These are phyloP conservation scores for Microvelia longipes DNA, from an alignment of 1,140 invertebrate species.

Conservation along the genomic window DNA sequence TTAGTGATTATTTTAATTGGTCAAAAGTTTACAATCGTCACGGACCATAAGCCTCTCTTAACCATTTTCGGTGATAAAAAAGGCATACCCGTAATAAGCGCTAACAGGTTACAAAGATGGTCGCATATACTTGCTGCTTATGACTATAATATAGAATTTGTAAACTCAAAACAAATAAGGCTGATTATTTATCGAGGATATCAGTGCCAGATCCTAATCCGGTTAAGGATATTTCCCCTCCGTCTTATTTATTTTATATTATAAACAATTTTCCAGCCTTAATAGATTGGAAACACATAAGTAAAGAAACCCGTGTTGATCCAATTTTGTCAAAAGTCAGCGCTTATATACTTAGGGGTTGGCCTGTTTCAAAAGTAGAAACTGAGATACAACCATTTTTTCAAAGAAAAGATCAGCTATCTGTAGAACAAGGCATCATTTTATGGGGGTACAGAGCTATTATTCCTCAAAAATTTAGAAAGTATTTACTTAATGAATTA, in stretches of 20 bases:
- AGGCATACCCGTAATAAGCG: not conserved
- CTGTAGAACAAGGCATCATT: not conserved
- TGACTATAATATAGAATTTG: slow-evolving; percentile 27
- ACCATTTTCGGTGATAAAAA: slow-evolving; percentile 29
- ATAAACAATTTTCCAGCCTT: not conserved
- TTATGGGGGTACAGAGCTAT: not conserved
- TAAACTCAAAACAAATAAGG: not conserved
- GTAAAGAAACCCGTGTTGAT: not conserved
- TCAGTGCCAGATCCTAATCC: not conserved
- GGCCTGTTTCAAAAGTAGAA: not conserved
- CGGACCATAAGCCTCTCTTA: slow-evolving; percentile 35
- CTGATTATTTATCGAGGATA: not conserved
- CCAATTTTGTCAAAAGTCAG: not conserved
- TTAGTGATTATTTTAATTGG: slow-evolving; percentile 38
- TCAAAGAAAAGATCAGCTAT: not conserved
- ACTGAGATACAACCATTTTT: not conserved
- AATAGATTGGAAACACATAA: not conserved
- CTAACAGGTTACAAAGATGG: not conserved
- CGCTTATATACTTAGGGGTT: not conserved
- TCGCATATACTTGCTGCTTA: slow-evolving; percentile 25
- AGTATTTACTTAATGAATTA: not conserved
- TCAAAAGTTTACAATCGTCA: slow-evolving; percentile 32
- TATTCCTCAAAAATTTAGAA: not conserved
- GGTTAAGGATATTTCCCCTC: not conserved
- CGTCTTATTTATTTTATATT: not conserved